These are phyloP conservation scores for Antheraea pernyi DNA, from an alignment of 1,140 invertebrate species.

Conservation along the genomic window DNA sequence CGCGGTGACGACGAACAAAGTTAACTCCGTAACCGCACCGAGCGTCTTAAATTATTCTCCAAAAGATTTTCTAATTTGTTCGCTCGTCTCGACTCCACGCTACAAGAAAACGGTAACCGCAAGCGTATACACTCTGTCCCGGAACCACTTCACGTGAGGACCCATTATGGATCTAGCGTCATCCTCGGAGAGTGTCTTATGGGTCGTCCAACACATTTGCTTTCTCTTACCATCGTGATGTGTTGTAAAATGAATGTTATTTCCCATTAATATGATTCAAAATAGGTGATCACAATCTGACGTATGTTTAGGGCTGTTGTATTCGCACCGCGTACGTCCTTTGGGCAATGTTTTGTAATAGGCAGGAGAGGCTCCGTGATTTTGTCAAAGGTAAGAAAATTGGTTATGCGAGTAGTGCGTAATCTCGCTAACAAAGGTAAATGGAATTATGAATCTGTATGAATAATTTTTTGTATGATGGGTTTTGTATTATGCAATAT, in stretches of 20 bases:
- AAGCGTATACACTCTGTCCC: constrained; percentile 45
- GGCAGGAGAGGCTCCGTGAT: constrained; percentile 61
- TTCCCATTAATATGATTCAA: constrained; percentile 51
- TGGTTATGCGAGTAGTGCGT: constrained; percentile 65
- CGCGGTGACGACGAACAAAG: constrained; percentile 50
- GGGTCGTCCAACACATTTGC: constrained; percentile 36
- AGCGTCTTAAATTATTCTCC: constrained; percentile 76
- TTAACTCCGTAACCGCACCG: constrained; percentile 56
- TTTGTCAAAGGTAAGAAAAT: constrained; percentile 78
- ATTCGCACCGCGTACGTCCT: constrained; percentile 67
- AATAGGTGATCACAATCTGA: constrained; percentile 33
- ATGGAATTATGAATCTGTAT: constrained; percentile 44
- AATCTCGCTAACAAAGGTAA: constrained; percentile 40
- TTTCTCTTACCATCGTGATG: constrained; percentile 33
- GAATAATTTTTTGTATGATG: constrained; percentile 23
- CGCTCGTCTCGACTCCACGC: constrained; percentile 48
- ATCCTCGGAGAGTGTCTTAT: constrained; percentile 50
- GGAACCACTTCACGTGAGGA: constrained; percentile 36
- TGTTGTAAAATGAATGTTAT: constrained; percentile 54
- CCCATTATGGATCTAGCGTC: constrained; percentile 54
- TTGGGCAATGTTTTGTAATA: constrained; percentile 77
- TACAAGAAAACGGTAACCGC: constrained; percentile 44
- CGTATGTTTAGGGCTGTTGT: constrained; percentile 42
- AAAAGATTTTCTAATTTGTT: constrained; percentile 79
- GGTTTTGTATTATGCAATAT: constrained; percentile 24